These are phyloP conservation scores for Dipodomys ordii DNA, from an alignment of 2,113 vertebrate genomes.

Conservation along the genomic window DNA sequence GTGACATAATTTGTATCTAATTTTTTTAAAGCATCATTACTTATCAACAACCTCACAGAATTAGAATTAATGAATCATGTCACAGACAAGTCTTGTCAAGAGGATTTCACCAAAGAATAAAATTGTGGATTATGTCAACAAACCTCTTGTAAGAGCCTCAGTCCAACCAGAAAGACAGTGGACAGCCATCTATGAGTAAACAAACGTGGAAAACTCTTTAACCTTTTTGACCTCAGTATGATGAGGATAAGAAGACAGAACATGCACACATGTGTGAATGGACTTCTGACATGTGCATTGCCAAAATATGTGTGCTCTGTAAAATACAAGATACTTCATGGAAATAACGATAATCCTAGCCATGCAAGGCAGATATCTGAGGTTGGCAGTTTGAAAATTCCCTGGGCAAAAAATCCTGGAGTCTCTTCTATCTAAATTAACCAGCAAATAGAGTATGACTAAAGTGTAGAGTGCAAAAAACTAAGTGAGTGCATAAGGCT, in stretches of 20 bases:
- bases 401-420: no score
- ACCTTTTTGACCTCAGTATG: neutral
- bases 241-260: neutral
- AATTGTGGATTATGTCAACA: neutral
- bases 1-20: neutral
- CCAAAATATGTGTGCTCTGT: neutral
- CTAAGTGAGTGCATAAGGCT: no score
- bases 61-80: conserved; percentile 11
- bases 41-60: neutral
- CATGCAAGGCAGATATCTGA: no score
- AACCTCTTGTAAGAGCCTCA: neutral
- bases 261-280: neutral
- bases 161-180: neutral
- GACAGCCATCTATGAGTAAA: neutral
- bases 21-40: neutral
- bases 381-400: no score
- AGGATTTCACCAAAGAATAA: neutral
- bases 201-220: neutral
- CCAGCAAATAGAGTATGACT: no score
- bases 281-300: neutral
- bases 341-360: no score
- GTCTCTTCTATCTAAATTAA: no score
- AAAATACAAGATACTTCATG: neutral
- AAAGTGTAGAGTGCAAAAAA: no score
- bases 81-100: neutral